phyloP scores from a whole-genome alignment of 2,888 invertebrate genomes.

The Prosopocoilus inquinatus region DNA sequence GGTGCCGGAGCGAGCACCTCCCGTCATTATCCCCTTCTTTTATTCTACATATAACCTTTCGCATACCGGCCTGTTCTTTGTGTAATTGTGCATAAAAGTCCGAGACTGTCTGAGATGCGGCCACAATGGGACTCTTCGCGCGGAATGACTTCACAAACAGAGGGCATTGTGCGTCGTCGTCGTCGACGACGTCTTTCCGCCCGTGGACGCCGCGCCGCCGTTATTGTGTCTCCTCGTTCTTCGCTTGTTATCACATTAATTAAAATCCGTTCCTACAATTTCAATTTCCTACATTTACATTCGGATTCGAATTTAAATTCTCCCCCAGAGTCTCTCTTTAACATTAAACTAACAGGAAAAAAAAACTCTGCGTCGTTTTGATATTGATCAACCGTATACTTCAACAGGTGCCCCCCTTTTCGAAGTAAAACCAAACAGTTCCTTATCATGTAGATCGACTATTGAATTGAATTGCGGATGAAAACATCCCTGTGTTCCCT shows the following conservation, averaged over 20 bases:
- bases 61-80: slow-evolving; percentile 49
- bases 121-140: slow-evolving; percentile 42
- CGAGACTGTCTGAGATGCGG: slow-evolving; percentile 36
- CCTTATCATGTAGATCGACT: too few species aligned
- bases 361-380: too few species aligned
- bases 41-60: slow-evolving; percentile 52
- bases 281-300: not conserved
- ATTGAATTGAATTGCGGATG: too few species aligned
- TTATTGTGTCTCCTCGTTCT: slow-evolving; percentile 13
- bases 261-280: slow-evolving; percentile 6
- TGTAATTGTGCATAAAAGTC: slow-evolving; percentile 48
- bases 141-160: slow-evolving; percentile 46
- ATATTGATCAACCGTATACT: too few species aligned
- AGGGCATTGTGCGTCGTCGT: slow-evolving; percentile 26
- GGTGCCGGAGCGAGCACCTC: slow-evolving; percentile 42
- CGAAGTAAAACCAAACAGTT: too few species aligned
- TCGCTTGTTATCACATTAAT: slow-evolving; percentile 17
- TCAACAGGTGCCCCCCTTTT: too few species aligned
- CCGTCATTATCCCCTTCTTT: slow-evolving; percentile 50
- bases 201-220: not conserved
- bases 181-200: not conserved
- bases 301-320: too few species aligned
- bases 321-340: too few species aligned
- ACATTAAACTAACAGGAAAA: too few species aligned
- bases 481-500: too few species aligned